Evolutionary conservation across 2,888 invertebrate species (phyloP), one percentile per base, ranked within the genome.

Genomic region (Uloborus plumipes): DNA sequence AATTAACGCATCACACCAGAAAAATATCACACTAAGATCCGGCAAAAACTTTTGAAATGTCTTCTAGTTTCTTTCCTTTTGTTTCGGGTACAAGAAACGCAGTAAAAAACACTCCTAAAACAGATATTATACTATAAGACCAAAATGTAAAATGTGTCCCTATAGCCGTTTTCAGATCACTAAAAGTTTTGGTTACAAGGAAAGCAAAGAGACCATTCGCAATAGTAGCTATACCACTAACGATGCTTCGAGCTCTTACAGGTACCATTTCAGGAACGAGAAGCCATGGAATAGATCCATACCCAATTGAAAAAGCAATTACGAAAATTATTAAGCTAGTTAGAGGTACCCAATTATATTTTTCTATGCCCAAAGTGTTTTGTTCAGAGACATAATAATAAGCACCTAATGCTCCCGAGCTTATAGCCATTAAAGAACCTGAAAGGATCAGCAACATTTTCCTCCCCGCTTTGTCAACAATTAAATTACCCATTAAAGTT

Each of bases 221-320:
- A 18, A 93, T 94, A 0, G 97, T 96, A 0, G 94, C 94, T 47
- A 97, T 89, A 0, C 96, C 95, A 20, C 96, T 96, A 0, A 97
- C 97, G 0, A 94, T 92, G 0, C 97, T 97, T 84, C 97, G 92
- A 81, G 97, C 95, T 88, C 93, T 94, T 0, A 92, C 90, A 69
- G 97, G 95, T 87, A 97, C 90, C 86, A 96, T 95, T 90, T 96
- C 96, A 75, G 95, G 95, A 92, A 96, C 93, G 95, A 96, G 95
- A 20, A 85, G 93, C 95, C 95, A 95, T 1, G 94, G 94, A 86
- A 95, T 93, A 0, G 94, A 94, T 0, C 94, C 95, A 87, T 93
- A 96, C 22, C 94, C 96, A 73, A 96, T 90, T 0, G 95, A 95
- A 89, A 97, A 97, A 39, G 94, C 95, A 69, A 95, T 90, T 2